Percentiles rank a stretch among this genome's conserved stretches.
These are phyloP conservation scores for Illadopsis cleaveri DNA, from an alignment of 2,113 vertebrate species.

Conservation along the genomic window DNA sequence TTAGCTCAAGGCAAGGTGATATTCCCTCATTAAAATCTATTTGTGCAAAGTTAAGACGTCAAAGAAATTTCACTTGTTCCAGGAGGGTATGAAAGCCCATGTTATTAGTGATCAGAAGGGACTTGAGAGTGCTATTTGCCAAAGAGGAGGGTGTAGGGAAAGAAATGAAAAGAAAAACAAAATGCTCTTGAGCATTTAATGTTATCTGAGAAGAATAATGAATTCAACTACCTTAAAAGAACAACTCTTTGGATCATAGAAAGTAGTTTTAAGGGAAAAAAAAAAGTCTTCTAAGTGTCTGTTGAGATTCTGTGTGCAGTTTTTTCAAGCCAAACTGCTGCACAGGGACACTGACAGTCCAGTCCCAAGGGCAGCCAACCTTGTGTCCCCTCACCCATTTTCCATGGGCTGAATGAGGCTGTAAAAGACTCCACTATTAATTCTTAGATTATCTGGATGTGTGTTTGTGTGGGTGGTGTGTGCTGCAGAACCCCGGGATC, in stretches of 20 bases:
- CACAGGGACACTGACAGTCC: not conserved
- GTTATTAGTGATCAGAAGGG: constrained; percentile 50
- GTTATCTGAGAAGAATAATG: not conserved
- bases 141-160: not conserved
- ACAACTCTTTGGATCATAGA: not conserved
- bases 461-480: not conserved
- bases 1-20: constrained; percentile 69
- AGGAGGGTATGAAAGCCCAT: constrained; percentile 26
- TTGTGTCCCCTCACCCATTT: not conserved
- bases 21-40: constrained; percentile 67
- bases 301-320: not conserved
- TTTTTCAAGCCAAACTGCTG: not conserved
- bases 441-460: not conserved
- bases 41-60: constrained; percentile 45
- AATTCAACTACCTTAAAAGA: constrained; percentile 6
- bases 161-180: not conserved
- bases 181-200: not conserved
- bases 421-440: not conserved
- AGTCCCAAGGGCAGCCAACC: not conserved
- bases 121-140: constrained; percentile 29
- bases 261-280: not conserved
- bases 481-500: not conserved
- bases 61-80: constrained; percentile 48
- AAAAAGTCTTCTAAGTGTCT: not conserved
- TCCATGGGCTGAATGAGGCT: not conserved